These are phyloP conservation scores for Cricetomys ansorgei DNA, from an alignment of 2,113 vertebrate genomes.

Conservation along the genomic window DNA sequence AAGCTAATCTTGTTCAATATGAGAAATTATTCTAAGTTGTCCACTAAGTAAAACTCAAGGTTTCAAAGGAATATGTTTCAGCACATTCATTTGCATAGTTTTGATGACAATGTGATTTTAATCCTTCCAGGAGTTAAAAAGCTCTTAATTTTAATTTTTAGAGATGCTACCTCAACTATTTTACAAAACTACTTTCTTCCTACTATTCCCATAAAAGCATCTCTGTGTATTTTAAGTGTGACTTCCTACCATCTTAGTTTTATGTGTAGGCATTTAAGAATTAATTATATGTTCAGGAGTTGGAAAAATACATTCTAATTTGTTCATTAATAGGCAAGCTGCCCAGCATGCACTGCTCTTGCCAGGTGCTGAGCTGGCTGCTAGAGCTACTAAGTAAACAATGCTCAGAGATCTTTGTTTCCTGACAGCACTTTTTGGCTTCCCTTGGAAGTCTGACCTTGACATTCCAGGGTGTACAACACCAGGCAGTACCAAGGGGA, in stretches of 20 bases:
- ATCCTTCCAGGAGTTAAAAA: background rate
- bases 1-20: background rate
- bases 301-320: background rate
- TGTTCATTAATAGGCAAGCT: background rate
- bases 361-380: background rate
- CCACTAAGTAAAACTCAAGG: background rate
- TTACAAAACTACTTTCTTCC: background rate
- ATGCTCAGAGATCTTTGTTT: background rate
- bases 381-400: background rate
- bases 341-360: background rate
- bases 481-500: background rate
- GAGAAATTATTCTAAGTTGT: background rate
- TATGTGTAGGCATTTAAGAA: conserved; percentile 30
- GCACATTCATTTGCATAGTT: background rate
- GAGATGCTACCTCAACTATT: background rate
- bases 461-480: background rate
- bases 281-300: conserved; percentile 1
- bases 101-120: background rate
- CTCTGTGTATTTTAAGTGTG: background rate
- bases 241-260: conserved; percentile 5
- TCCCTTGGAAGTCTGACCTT: conserved; percentile 6
- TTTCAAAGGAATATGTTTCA: background rate
- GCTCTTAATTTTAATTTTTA: background rate
- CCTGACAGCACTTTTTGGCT: background rate
- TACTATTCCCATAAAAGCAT: background rate